Percentiles rank a stretch among this genome's conserved stretches.
These are phyloP conservation scores for Drosophila sp. DNA, from an alignment of 1,140 invertebrate genomes.

Conservation along the genomic window DNA sequence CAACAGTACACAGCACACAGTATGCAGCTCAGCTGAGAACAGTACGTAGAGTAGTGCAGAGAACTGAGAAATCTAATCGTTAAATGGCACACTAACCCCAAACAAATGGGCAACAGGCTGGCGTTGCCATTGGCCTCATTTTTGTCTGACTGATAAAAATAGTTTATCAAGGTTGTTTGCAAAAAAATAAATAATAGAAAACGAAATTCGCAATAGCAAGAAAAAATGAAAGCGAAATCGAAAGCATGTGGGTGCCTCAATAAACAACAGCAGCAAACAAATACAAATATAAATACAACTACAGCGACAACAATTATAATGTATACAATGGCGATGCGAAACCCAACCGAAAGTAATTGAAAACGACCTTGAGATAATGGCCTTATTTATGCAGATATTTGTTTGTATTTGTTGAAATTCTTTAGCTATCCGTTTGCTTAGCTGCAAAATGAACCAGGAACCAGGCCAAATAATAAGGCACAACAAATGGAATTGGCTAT, in stretches of 20 bases:
- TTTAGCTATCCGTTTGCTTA: constrained; percentile 38
- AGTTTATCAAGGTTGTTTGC: constrained; percentile 79
- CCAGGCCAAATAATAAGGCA: constrained; percentile 9
- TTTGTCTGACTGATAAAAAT: constrained; percentile 76
- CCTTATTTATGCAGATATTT: constrained; percentile 69
- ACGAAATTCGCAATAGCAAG: constrained; percentile 28
- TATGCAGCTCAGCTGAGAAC: neutral
- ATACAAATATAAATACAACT: no score
- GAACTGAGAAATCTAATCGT: constrained; percentile 66
- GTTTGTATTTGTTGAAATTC: constrained; percentile 29
- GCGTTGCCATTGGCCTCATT: constrained; percentile 75
- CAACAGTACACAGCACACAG: constrained; percentile 15
- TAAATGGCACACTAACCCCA: constrained; percentile 82
- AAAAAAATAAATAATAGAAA: constrained; percentile 47
- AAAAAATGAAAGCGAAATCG: constrained; percentile 52
- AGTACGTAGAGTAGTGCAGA: neutral
- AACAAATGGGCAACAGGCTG: constrained; percentile 54
- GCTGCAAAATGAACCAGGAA: constrained; percentile 50
- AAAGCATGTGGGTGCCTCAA: constrained; percentile 47
- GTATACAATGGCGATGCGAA: neutral
- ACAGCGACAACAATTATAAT: neutral
- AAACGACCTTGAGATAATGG: constrained; percentile 77
- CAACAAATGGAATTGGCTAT: constrained; percentile 15
- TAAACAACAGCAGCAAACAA: no score
- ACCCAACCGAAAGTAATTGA: constrained; percentile 49